Evolutionary conservation across 2,113 vertebrate genomes (phyloP).

Genomic region (Leptobrachium ailaonicum): DNA sequence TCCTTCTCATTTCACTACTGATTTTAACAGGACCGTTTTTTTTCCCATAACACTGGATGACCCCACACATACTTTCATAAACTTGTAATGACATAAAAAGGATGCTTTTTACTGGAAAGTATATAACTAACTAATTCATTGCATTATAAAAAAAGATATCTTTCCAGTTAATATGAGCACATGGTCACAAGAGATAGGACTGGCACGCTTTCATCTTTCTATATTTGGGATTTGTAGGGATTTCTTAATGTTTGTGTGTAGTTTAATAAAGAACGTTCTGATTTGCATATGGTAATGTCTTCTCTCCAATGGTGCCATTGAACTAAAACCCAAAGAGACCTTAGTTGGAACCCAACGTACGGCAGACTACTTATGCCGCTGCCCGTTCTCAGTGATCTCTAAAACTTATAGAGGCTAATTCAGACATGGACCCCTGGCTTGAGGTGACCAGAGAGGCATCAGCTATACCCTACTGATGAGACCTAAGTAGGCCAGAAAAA

Average conservation of each 20-base stretch:
- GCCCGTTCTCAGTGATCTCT: too few relatives aligned
- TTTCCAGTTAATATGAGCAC: slow-evolving; percentile 10
- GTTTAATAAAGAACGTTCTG: too few relatives aligned
- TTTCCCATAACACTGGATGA: slow-evolving; percentile 83
- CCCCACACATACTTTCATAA: slow-evolving; percentile 81
- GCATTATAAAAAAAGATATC: slow-evolving; percentile 54
- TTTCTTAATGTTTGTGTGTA: not conserved
- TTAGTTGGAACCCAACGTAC: too few relatives aligned
- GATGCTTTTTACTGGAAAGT: slow-evolving; percentile 78
- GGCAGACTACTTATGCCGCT: too few relatives aligned
- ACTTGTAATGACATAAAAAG: slow-evolving; percentile 79
- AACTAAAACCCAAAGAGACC: too few relatives aligned
- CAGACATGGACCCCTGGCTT: too few relatives aligned
- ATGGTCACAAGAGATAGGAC: slow-evolving; percentile 21
- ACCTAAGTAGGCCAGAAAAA: too few relatives aligned
- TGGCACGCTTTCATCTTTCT: not conserved
- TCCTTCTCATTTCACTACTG: slow-evolving; percentile 81
- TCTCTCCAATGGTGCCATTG: too few relatives aligned
- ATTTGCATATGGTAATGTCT: too few relatives aligned
- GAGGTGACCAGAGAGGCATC: too few relatives aligned
- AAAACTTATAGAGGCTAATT: too few relatives aligned
- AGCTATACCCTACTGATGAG: too few relatives aligned
- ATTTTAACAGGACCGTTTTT: slow-evolving; percentile 70
- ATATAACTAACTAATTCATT: slow-evolving; percentile 75
- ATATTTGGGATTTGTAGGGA: not conserved